Evolutionary conservation across 2,113 vertebrate species (phyloP), one percentile per base, ranked within the genome.

Genomic region (Anolis carolinensis): DNA sequence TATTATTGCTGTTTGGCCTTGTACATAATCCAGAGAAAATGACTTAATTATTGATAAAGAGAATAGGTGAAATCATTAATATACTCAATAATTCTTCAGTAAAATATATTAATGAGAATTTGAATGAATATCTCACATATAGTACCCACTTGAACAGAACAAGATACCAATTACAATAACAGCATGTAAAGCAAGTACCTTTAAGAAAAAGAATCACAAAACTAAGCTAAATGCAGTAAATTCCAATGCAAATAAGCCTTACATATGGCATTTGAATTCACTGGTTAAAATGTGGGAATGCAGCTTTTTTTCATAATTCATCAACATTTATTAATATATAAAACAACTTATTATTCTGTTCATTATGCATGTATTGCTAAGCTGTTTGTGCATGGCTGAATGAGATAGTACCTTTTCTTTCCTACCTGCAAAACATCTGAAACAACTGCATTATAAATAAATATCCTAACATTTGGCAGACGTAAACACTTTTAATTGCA

Each of bases 381-480:
- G 36, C 18, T 39, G 52, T 21, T 65, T 59, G 34, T 32, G 52
- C 25, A 50, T 78, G 88, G 93, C 76, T 92, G 83, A 94, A 92
- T 0, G 0, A 85, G 89, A 95, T 81, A 48, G 80, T 48, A 90
- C 48, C 83, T 95, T 95, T 93, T 86, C 27, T 34, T 72, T 81
- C 18, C 68, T 91, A 63, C 83, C 86, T 83, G 89, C 74, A 76
- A 92, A 84, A 86, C 81, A 93, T 93, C 87, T 62, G 30, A 92
- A 59, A 62, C 86, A 93, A 96, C 94, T 93, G 83, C 67, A 75
- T 48, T 91, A 91, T 89, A 93, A 95, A 94, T 93, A 96, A 94
- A 93, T 92, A 93, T 92, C 91, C 92, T 81, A 94, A 88, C 86
- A 88, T 86, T 91, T 90, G 84, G 87, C 86, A 91, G 71, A 91